A percentile compares a stretch with the other conserved stretches of the same genome.
These are phyloP conservation scores for Apistogramma diplotaenia DNA, from an alignment of 2,113 vertebrate genomes.

Conservation along the genomic window DNA sequence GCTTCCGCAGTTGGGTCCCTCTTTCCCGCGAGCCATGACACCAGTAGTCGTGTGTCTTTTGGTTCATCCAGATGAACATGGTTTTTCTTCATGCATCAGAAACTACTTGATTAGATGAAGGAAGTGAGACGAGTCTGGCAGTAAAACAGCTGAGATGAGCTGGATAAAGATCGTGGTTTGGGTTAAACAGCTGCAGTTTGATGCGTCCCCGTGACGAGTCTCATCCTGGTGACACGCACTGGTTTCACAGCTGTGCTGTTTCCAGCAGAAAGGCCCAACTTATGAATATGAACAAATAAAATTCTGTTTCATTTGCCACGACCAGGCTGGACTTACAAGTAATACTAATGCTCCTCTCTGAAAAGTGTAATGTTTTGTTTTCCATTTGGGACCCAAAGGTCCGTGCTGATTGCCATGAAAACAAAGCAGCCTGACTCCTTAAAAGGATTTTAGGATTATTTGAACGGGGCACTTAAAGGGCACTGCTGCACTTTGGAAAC, in stretches of 20 bases:
- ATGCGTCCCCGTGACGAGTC: neutral
- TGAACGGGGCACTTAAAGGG: neutral
- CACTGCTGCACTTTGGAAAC: neutral
- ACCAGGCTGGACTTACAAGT: neutral
- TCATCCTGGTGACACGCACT: neutral
- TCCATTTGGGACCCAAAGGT: neutral
- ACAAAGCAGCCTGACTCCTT: neutral
- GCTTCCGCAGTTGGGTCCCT: too few species aligned
- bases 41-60: too few species aligned
- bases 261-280: neutral
- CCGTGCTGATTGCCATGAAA: neutral
- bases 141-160: neutral
- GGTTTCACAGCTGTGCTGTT: neutral
- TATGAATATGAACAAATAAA: neutral
- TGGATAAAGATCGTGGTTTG: neutral
- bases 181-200: neutral
- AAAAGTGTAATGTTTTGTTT: neutral
- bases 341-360: neutral
- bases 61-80: neutral
- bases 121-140: neutral
- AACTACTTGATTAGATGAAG: neutral
- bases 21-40: too few species aligned
- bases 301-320: neutral
- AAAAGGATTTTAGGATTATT: neutral
- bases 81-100: neutral